phyloP scores from a whole-genome alignment of 2,888 invertebrate genomes.

The Sisyra terminalis region DNA sequence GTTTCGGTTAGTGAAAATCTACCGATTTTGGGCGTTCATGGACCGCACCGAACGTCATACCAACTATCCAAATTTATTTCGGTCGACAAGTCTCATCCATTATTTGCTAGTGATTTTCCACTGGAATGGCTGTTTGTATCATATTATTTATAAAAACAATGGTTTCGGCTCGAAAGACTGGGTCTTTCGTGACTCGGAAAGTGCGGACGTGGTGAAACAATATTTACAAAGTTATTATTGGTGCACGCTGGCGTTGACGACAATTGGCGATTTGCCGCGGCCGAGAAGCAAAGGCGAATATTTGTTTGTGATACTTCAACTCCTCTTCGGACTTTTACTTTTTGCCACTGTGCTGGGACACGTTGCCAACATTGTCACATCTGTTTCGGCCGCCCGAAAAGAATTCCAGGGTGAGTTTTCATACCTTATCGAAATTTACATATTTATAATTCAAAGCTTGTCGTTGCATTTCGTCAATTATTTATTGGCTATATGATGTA shows the following conservation, averaged over 20 bases:
- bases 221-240: slow-evolving; percentile 97
- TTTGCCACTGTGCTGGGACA: slow-evolving; percentile 95
- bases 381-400: slow-evolving; percentile 90
- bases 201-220: slow-evolving; percentile 79
- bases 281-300: slow-evolving; percentile 90
- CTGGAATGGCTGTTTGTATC: slow-evolving; percentile 98
- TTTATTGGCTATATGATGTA: no score
- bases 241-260: slow-evolving; percentile 92
- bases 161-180: slow-evolving; percentile 87
- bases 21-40: slow-evolving; percentile 97
- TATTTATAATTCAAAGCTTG: no score
- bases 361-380: slow-evolving; percentile 96
- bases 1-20: slow-evolving; percentile 92
- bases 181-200: slow-evolving; percentile 72
- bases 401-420: slow-evolving; percentile 85
- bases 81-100: slow-evolving; percentile 82
- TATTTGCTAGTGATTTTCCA: slow-evolving; percentile 96
- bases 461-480: no score
- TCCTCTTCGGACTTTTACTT: slow-evolving; percentile 83
- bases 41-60: slow-evolving; percentile 96
- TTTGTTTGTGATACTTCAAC: slow-evolving; percentile 86
- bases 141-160: slow-evolving; percentile 90
- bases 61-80: slow-evolving; percentile 95
- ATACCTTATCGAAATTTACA: no score
- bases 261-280: slow-evolving; percentile 82